Evolutionary conservation across 2,797 vertebrate species (phyloP).

Genomic region (Fistularia commersonii): DNA sequence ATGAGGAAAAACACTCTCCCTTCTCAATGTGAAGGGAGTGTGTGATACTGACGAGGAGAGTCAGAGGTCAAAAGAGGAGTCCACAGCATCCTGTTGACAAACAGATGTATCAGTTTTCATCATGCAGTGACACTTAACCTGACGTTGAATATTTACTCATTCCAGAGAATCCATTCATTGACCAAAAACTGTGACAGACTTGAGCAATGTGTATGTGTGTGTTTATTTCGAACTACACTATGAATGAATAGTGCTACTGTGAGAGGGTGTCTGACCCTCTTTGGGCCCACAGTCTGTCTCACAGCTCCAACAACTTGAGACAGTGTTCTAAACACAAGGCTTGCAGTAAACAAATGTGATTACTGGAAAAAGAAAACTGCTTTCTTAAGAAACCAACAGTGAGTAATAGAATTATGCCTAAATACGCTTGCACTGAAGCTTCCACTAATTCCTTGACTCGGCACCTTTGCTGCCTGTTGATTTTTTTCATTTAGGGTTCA

Average conservation of each 20-base stretch:
- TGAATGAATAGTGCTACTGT: slow-evolving; percentile 31
- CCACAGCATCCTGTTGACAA: too few relatives aligned
- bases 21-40: not conserved
- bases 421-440: not conserved
- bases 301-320: not conserved
- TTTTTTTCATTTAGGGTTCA: too few relatives aligned
- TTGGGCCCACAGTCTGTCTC: not conserved
- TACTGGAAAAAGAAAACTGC: not conserved
- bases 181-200: not conserved
- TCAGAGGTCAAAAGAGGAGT: too few relatives aligned
- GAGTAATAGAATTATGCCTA: not conserved
- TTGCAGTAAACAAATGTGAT: not conserved
- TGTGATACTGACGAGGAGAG: too few relatives aligned
- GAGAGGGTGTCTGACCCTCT: not conserved
- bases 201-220: slow-evolving; percentile 1
- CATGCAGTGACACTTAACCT: too few relatives aligned
- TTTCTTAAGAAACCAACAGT: not conserved
- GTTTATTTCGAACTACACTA: slow-evolving; percentile 21
- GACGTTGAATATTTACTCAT: too few relatives aligned
- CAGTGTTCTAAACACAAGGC: not conserved
- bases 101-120: too few relatives aligned
- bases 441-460: not conserved
- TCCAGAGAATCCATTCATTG: slow-evolving; percentile 2
- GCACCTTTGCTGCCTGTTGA: too few relatives aligned
- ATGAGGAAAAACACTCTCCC: slow-evolving; percentile 22